Base-by-base conservation (phyloP, 2,888 invertebrate genomes). In the Blastobasis lacticolella region DNA sequence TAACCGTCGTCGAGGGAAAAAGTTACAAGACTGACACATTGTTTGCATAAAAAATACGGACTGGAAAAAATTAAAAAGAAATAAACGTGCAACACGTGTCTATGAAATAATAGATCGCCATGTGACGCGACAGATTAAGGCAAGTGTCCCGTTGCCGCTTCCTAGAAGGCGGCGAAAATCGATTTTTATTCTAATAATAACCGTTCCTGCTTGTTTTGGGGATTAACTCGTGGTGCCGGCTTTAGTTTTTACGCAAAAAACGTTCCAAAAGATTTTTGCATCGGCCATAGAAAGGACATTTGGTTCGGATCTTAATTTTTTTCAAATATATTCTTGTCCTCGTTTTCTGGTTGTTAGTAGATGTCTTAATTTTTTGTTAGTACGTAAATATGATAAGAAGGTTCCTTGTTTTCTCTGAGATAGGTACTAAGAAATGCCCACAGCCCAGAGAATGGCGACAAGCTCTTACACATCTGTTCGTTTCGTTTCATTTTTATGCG, bases 101-200 rank as follows among this genome's bases (percentile, higher is more conserved):
- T 60, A 54, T 47, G 57, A 71, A 79, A 80, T 81, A 81, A 80
- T 78, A 71, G 73, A 68, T 66, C 64, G 67, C 69, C 78, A 75
- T 76, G 74, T 75, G 73, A 66, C 69, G 68, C 64, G 78, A 70
- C 70, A 81, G 85, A 84, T 84, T 84, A 84, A 76, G 23, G 77
- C 83, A 83, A 86, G 86, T 86, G 86, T 75, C 72, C 68, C 68
- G 62, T 73, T 72, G 51, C 60, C 59, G 59, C 64, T 86, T 86
- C 84, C 72, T 59, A 76, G 86, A 87, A 86, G 64, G 66, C 67
- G 68, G 68, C 64, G 23, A 23, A 69, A 71, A 78, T 75, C 67
- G 69, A 77, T 78, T 77, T 75, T 65, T 69, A 67, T 71, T 73
- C 62, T 57, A 66, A 71, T 69, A 72, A 65, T 61, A 64, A 63